Evolutionary conservation across 2,888 invertebrate genomes (phyloP).

Genomic region (Theretra japonica): DNA sequence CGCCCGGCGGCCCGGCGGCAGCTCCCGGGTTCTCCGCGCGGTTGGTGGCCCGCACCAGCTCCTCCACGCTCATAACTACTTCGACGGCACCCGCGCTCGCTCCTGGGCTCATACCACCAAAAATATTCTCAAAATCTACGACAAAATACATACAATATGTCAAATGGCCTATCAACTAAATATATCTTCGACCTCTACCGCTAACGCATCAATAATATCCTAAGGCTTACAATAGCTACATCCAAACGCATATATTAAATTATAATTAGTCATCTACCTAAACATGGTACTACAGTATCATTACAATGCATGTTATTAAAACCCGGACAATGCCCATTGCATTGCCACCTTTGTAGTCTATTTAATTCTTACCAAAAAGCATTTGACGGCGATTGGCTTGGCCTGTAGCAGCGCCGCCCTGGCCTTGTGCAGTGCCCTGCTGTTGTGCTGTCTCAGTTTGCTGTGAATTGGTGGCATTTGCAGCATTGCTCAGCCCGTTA

Average conservation of each 20-base stretch:
- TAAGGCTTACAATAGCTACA: neutral
- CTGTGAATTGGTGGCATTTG: constrained; percentile 36
- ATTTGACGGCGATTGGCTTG: constrained; percentile 55
- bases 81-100: constrained; percentile 60
- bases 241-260: neutral
- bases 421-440: constrained; percentile 26
- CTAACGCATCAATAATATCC: neutral
- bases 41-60: constrained; percentile 51
- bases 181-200: neutral
- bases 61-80: constrained; percentile 73
- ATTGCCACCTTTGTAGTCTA: constrained; percentile 1
- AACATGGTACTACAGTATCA: neutral
- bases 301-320: neutral
- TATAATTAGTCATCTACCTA: neutral
- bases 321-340: neutral
- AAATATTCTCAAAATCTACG: constrained; percentile 65
- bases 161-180: neutral
- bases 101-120: constrained; percentile 59
- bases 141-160: constrained; percentile 31
- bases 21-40: constrained; percentile 32
- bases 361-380: constrained; percentile 54
- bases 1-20: constrained; percentile 26
- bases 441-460: constrained; percentile 36
- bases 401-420: constrained; percentile 36
- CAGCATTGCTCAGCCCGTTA: constrained; percentile 50